Evolutionary conservation across 2,113 vertebrate genomes (phyloP), one percentile per base, ranked within the genome.

Genomic region (Lagenorhynchus albirostris): DNA sequence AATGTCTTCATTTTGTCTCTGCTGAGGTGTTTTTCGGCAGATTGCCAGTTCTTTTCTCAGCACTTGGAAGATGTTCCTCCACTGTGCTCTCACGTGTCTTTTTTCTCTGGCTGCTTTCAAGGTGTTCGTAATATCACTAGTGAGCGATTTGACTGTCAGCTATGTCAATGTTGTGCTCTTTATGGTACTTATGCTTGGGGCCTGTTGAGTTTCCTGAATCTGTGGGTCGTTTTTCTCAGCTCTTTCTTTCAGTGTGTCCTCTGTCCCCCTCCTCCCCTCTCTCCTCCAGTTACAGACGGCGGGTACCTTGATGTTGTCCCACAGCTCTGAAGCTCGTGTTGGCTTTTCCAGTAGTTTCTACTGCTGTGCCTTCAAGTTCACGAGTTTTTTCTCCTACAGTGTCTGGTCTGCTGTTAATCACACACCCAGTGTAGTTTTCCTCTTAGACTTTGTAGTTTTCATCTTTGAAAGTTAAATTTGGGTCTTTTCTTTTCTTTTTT

Each of bases 191-290:
- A 18, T 5, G 60, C 47, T 77, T 4, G 5, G 58, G 41, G 5
- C 25, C 26, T 8, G 0, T 18, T 6, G 44, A 73, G 44, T 68
- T 20, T 41, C 80, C 53, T 6, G 47, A 5, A 5, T 25, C 33
- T 44, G 55, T 44, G 36, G 53, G 26, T 63, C 14, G 3, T 68
- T 44, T 38, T 33, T 29, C 1, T 33, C 76, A 6, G 25, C 31
- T n/a, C 0, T 38, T 63, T 3, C 81, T 84, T n/a, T n/a, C 6
- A 0, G 3, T 38, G 4, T 12, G 33, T 0, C 12, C 2, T 13
- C 29, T 12, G 10, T 2, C 23, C 60, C 29, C 14, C 20, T 73
- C 17, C 65, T 33, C 26, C 38, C 12, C 62, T n/a, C 53, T 70
- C 14, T 41, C n/a, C 85, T 71, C 50, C 26, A 12, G 29, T 29